These are phyloP conservation scores for Semnornis frantzii DNA, from an alignment of 2,113 vertebrate species.

Conservation along the genomic window DNA sequence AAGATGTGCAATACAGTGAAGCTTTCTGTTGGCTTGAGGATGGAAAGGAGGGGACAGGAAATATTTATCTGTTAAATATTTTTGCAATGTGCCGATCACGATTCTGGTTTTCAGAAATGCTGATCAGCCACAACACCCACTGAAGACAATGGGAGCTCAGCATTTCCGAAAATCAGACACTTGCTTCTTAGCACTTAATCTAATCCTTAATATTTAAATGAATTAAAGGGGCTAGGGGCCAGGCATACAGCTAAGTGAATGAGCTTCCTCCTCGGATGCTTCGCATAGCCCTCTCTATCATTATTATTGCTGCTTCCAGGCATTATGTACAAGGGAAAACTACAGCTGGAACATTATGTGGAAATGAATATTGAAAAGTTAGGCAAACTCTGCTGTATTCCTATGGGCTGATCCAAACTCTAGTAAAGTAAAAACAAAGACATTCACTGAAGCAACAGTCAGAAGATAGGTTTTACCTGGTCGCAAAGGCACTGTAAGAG, in stretches of 20 bases:
- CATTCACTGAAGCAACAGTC: not conserved
- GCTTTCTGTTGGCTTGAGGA: not conserved
- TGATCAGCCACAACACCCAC: slow-evolving; percentile 14
- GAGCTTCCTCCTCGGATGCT: slow-evolving; percentile 42
- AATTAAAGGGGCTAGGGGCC: not conserved
- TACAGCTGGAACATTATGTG: not conserved
- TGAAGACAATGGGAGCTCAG: slow-evolving; percentile 49
- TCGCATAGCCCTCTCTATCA: not conserved
- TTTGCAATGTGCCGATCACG: not conserved
- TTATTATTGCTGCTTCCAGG: not conserved
- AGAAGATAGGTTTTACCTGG: not conserved
- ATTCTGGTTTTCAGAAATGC: slow-evolving; percentile 42
- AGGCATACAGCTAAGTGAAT: not conserved
- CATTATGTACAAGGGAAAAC: not conserved
- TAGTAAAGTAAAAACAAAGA: not conserved
- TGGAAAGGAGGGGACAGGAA: not conserved
- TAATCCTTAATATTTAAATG: slow-evolving; percentile 37
- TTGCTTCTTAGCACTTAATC: not conserved
- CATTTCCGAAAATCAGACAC: slow-evolving; percentile 4
- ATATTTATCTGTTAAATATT: not conserved
- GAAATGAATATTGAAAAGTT: not conserved
- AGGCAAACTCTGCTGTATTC: not conserved
- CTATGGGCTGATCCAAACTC: not conserved
- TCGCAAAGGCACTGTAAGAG: not conserved
- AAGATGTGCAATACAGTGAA: not conserved